Evolutionary conservation across 2,113 vertebrate species (phyloP).

Genomic region (Melanotaenia duboulayi): DNA sequence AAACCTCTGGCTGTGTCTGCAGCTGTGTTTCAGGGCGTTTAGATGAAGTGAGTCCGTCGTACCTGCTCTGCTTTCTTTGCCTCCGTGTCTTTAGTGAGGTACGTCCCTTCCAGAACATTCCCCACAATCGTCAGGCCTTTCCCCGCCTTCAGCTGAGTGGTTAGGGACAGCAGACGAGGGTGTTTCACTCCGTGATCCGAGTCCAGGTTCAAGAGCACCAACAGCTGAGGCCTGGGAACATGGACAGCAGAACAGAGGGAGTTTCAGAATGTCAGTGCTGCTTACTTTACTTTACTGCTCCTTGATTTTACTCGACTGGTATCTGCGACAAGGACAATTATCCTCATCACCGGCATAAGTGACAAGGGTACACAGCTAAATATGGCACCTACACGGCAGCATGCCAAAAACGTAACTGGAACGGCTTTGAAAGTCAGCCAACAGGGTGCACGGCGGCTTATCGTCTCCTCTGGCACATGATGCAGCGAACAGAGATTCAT

Average conservation of each 20-base stretch:
- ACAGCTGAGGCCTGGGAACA: constrained; percentile 88
- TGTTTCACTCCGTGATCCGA: constrained; percentile 88
- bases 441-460: constrained; percentile 6
- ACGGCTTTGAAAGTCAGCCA: too few species aligned
- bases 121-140: constrained; percentile 96
- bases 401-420: too few species aligned
- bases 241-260: not conserved
- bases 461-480: constrained; percentile 60
- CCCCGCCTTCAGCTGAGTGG: constrained; percentile 94
- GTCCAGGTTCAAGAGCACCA: constrained; percentile 93
- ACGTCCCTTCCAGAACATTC: constrained; percentile 91
- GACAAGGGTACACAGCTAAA: too few species aligned
- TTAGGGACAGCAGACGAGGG: constrained; percentile 91
- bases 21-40: not conserved
- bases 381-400: too few species aligned
- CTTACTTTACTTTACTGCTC: too few species aligned
- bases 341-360: too few species aligned
- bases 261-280: too few species aligned
- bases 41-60: not conserved
- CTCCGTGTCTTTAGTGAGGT: constrained; percentile 88
- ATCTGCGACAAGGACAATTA: not conserved
- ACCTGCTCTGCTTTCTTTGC: constrained; percentile 92
- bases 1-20: too few species aligned
- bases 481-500: constrained; percentile 46
- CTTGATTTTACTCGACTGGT: too few species aligned